Evolutionary conservation across 2,113 vertebrate species (phyloP), one percentile per base, ranked within the genome.

Genomic region (Spea multiplicata): DNA sequence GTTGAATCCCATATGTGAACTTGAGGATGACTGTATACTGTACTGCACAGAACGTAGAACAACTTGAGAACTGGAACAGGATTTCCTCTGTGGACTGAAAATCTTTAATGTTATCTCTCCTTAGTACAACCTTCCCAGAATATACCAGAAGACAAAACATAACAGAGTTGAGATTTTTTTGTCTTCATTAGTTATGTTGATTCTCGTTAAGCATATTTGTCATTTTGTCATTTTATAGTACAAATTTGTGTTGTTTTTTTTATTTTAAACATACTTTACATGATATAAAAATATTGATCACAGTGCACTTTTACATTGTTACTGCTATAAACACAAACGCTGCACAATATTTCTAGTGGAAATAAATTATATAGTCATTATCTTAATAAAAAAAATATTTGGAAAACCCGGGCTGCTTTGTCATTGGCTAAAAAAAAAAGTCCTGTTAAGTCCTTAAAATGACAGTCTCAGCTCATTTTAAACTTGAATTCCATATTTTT

Each of bases 311-410:
- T 94, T 93, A 93, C 93, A 92, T 91, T 91, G 91, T 92, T 95
- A 94, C 92, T 89, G 89, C 91, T 93, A 94, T 91, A 91, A 92
- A 95, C 91, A 95, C 87, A 89, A 90, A 94, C 87, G 88, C 90
- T 92, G 90, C 91, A 95, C 91, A 91, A 92, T 91, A 93, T 94
- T 91, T 92, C 96, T 96, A 93, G 93, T 94, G 94, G 92, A 91
- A 99, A 99, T 99, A 99, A 99, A 98, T 99, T 98, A 99, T 93
- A 91, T 95, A 96, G 91, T 95, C 93, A 94, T 93, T 95, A 94
- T 94, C 91, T 93, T 89, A 88, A 90, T 89, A 90, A 85, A 86
- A 92, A 90, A 91, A 88, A 94, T 91, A 93, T 88, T 93, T 84
- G 87, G 86, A 86, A 92, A 88, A 89, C 86, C 86, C 89, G 84